phyloP scores from a whole-genome alignment of 2,888 invertebrate species.

The Empis stercorea region DNA sequence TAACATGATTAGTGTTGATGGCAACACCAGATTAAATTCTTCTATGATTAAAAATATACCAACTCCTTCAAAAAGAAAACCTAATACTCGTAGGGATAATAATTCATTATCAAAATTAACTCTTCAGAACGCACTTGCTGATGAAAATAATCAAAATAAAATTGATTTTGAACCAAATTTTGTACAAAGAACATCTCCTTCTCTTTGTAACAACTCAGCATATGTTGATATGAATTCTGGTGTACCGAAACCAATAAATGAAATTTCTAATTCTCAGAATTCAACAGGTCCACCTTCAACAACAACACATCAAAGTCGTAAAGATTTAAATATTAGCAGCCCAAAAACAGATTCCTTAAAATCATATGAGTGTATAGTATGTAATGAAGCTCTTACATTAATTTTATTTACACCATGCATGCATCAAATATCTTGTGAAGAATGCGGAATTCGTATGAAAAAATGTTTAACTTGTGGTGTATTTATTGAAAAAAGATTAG shows the following conservation, averaged over 20 bases:
- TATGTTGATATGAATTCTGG: constrained; percentile 12
- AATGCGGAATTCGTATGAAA: constrained; percentile 64
- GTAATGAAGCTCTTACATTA: constrained; percentile 51
- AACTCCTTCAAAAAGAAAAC: not conserved
- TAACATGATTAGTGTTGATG: too few species aligned
- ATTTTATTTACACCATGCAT: constrained; percentile 60
- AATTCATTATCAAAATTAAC: too few species aligned
- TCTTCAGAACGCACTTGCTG: too few species aligned
- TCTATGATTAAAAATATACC: not conserved
- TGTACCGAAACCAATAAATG: too few species aligned
- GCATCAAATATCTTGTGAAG: constrained; percentile 60
- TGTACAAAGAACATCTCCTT: too few species aligned
- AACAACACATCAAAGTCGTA: constrained; percentile 12
- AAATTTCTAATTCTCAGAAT: too few species aligned
- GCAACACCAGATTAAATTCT: not conserved
- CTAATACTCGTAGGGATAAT: not conserved
- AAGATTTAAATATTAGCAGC: constrained; percentile 10
- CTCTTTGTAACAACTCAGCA: constrained; percentile 6
- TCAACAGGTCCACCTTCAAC: constrained; percentile 1
- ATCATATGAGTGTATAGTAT: constrained; percentile 50
- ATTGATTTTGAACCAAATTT: too few species aligned
- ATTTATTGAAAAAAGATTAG: constrained; percentile 43
- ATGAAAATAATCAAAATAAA: too few species aligned
- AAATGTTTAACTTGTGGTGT: constrained; percentile 58
- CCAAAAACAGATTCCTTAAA: constrained; percentile 8